Conservation (phyloP, 2,797 vertebrate species). For the Alca torda region DNA sequence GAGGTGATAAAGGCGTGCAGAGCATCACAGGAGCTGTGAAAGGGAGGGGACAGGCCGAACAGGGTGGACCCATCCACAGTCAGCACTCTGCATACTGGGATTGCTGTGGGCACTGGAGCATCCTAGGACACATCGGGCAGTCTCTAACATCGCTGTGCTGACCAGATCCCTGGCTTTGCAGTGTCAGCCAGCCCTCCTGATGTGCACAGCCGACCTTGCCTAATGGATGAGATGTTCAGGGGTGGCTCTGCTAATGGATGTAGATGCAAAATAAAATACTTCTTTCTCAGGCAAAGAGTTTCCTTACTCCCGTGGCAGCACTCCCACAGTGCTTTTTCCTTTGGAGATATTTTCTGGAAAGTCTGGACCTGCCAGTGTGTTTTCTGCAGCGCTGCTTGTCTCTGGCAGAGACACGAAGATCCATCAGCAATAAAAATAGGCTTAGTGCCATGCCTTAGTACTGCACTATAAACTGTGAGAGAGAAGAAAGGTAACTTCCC, state of each 20-base stretch:
- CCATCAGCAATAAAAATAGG: background rate
- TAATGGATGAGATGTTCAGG: background rate
- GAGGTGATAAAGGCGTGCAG: background rate
- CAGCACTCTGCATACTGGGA: background rate
- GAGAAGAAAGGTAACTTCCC: background rate
- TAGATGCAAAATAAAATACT: background rate
- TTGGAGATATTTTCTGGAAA: background rate
- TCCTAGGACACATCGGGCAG: too few species aligned
- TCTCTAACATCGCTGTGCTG: accelerated
- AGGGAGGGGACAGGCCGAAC: background rate
- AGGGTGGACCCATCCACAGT: background rate
- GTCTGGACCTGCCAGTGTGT: background rate
- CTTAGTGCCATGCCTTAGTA: background rate
- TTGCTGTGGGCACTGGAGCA: background rate
- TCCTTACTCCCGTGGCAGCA: background rate
- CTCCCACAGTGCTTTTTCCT: background rate
- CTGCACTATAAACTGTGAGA: background rate
- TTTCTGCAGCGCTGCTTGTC: background rate
- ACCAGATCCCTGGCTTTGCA: background rate
- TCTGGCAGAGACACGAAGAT: background rate
- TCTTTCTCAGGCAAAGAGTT: background rate
- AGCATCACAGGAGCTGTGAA: background rate
- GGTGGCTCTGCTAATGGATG: background rate
- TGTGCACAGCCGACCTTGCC: background rate
- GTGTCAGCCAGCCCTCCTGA: background rate